Conservation (phyloP, 2,113 vertebrate species). For the Rhinoptilus africanus region DNA sequence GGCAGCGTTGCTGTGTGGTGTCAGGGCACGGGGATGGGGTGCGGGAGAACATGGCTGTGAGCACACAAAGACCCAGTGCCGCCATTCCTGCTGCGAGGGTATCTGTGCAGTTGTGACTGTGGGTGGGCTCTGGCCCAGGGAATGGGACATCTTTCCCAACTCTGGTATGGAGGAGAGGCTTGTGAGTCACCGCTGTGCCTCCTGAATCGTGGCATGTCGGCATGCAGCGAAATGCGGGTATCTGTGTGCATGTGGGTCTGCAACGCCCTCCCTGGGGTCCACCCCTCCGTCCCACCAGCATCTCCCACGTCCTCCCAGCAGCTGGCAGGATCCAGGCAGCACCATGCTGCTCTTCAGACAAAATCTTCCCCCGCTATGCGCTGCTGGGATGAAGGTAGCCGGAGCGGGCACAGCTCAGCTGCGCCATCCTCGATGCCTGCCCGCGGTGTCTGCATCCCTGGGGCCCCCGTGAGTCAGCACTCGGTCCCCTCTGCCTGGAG, state of each 20-base stretch:
- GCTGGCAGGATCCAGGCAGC: not conserved
- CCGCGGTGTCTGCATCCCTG: not conserved
- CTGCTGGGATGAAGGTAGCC: not conserved
- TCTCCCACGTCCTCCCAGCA: not conserved
- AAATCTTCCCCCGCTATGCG: not conserved
- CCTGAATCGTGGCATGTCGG: accelerated
- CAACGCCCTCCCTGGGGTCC: not conserved
- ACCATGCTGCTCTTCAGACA: not conserved
- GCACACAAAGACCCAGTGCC: accelerated
- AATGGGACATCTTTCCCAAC: no score
- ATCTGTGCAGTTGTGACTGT: accelerated
- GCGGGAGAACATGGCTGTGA: not conserved
- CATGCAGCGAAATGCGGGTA: not conserved
- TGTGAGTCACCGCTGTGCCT: not conserved
- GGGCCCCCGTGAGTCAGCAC: slow-evolving; percentile 8
- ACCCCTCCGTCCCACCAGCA: not conserved
- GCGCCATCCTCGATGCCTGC: not conserved
- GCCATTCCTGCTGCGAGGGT: accelerated
- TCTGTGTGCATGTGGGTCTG: not conserved
- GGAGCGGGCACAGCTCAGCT: not conserved
- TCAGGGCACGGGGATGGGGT: not conserved
- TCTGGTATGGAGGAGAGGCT: not conserved
- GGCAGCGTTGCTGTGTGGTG: not conserved
- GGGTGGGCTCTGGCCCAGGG: not conserved
- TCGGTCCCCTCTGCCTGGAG: not conserved